These are phyloP conservation scores for Melipona beecheii DNA, from an alignment of 2,888 invertebrate species.

Conservation along the genomic window DNA sequence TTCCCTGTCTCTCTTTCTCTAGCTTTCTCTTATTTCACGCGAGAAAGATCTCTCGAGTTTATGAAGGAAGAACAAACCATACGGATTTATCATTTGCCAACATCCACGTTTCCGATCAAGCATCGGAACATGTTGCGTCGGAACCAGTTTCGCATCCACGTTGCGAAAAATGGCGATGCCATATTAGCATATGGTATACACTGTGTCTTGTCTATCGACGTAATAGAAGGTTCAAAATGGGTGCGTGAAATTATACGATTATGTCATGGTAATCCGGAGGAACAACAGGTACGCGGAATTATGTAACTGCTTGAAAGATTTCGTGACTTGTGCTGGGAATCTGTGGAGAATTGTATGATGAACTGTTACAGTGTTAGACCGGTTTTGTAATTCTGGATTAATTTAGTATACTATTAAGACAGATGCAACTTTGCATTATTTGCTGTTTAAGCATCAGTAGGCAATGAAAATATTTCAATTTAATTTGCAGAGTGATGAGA, in stretches of 20 bases:
- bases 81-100: slow-evolving; percentile 30
- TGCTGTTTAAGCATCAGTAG: too few relatives aligned
- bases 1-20: slow-evolving; percentile 22
- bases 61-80: slow-evolving; percentile 45
- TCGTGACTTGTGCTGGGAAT: neutral
- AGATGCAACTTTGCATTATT: neutral
- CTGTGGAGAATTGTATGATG: neutral
- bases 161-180: slow-evolving; percentile 43
- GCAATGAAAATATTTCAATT: too few relatives aligned
- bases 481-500: neutral
- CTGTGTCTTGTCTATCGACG: slow-evolving; percentile 48
- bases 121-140: neutral
- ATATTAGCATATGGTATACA: slow-evolving; percentile 55
- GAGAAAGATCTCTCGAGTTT: slow-evolving; percentile 45
- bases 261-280: slow-evolving; percentile 37
- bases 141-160: neutral
- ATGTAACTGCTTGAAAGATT: slow-evolving; percentile 32
- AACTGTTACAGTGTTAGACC: neutral
- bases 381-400: neutral
- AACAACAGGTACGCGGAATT: slow-evolving; percentile 38
- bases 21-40: slow-evolving; percentile 56
- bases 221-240: slow-evolving; percentile 50
- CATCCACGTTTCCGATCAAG: slow-evolving; percentile 40
- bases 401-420: neutral
- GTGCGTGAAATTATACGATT: slow-evolving; percentile 36